Conservation (phyloP, 1,140 invertebrate genomes). For the Nephila pilipes region DNA sequence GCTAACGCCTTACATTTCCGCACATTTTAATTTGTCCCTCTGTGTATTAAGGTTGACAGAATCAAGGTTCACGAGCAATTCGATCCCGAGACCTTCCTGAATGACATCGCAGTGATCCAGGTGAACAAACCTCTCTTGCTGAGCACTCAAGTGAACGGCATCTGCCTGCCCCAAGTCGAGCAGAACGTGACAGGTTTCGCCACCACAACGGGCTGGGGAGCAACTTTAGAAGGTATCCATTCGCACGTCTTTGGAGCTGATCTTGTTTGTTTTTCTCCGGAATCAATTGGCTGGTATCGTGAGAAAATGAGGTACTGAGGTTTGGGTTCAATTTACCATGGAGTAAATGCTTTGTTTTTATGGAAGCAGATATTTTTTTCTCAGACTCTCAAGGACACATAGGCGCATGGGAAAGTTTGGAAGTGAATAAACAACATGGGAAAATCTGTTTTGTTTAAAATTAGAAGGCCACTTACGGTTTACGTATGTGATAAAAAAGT, state of each 20-base stretch:
- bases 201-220: slow-evolving; percentile 62
- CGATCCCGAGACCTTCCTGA: slow-evolving; percentile 79
- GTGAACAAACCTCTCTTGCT: slow-evolving; percentile 20
- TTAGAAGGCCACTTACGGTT: not conserved
- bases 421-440: not conserved
- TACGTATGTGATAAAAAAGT: too few species aligned
- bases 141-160: slow-evolving; percentile 88
- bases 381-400: not conserved
- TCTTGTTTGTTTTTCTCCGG: not conserved
- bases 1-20: not conserved
- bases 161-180: slow-evolving; percentile 89
- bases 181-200: slow-evolving; percentile 81
- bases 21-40: slow-evolving; percentile 29
- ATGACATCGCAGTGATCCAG: slow-evolving; percentile 80
- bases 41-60: slow-evolving; percentile 18
- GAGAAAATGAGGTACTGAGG: slow-evolving; percentile 42
- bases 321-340: not conserved
- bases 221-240: slow-evolving; percentile 49
- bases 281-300: not conserved
- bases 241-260: not conserved
- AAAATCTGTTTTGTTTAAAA: not conserved
- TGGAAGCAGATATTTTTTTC: not conserved
- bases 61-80: slow-evolving; percentile 77
- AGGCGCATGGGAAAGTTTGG: not conserved
- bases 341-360: slow-evolving; percentile 42